These are phyloP conservation scores for Pavo muticus DNA, from an alignment of 2,113 vertebrate genomes.

Conservation along the genomic window DNA sequence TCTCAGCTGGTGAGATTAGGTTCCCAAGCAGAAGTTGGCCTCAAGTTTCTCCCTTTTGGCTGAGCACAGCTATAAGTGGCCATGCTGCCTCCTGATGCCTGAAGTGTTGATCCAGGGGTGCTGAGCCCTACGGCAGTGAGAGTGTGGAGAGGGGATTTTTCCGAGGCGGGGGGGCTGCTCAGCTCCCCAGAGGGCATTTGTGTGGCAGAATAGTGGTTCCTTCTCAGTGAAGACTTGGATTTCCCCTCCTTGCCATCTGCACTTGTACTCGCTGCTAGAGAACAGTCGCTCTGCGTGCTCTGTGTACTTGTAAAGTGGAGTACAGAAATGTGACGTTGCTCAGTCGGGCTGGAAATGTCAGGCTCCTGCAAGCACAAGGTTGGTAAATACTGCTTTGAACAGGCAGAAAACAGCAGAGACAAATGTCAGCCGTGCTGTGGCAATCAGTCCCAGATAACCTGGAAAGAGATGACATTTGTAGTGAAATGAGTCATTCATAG, in stretches of 20 bases:
- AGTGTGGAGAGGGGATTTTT: constrained; percentile 49
- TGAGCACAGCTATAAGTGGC: not conserved
- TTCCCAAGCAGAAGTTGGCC: not conserved
- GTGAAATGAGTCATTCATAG: not conserved
- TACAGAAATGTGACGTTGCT: fast-evolving
- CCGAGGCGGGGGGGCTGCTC: not conserved
- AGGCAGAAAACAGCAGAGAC: not conserved
- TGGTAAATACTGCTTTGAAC: fast-evolving
- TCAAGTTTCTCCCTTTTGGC: not conserved
- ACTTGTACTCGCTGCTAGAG: not conserved
- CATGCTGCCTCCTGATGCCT: not conserved
- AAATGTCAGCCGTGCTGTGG: not conserved
- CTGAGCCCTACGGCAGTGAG: not conserved
- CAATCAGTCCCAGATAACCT: not conserved
- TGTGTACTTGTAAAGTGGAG: not conserved
- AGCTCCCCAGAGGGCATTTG: not conserved
- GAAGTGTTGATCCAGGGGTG: not conserved
- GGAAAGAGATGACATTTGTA: not conserved
- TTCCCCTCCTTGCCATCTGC: constrained; percentile 35
- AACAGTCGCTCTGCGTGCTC: not conserved
- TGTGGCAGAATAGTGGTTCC: not conserved
- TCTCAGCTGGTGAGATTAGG: not conserved
- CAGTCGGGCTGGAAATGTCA: fast-evolving
- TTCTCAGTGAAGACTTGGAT: not conserved
- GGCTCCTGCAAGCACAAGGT: not conserved